These are phyloP conservation scores for Acromyrmex heyeri DNA, from an alignment of 1,140 invertebrate species.

Conservation along the genomic window DNA sequence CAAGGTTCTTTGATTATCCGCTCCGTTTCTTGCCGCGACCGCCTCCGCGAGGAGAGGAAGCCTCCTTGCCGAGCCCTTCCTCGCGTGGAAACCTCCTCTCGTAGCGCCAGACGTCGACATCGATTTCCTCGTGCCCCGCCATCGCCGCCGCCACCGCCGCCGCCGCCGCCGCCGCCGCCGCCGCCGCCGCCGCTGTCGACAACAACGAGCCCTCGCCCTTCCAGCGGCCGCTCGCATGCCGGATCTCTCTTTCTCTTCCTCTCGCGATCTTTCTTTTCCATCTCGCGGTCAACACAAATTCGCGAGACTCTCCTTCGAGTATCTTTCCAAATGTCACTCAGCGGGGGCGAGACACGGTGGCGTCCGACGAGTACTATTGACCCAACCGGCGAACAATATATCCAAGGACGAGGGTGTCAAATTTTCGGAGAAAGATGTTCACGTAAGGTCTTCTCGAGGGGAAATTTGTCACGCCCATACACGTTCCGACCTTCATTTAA, in stretches of 20 bases:
- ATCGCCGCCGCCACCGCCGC: slow-evolving; percentile 26
- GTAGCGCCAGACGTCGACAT: slow-evolving; percentile 76
- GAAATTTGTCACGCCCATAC: not conserved
- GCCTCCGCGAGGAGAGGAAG: not conserved
- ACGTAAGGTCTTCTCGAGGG: not conserved
- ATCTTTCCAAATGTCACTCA: slow-evolving; percentile 10
- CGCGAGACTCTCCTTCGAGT: not conserved
- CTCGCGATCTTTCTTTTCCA: not conserved
- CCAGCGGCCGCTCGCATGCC: slow-evolving; percentile 47
- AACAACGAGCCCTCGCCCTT: slow-evolving; percentile 63
- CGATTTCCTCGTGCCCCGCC: slow-evolving; percentile 75
- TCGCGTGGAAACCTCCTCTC: slow-evolving; percentile 58
- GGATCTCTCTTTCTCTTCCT: slow-evolving; percentile 1
- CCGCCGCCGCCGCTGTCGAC: slow-evolving; percentile 60
- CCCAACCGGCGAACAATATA: not conserved
- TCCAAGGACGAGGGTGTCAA: not conserved
- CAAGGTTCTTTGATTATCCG: slow-evolving; percentile 16
- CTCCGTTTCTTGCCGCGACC: not conserved
- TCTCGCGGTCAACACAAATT: slow-evolving; percentile 14
- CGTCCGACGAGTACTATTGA: slow-evolving; percentile 37
- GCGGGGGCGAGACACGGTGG: not conserved
- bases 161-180: slow-evolving; percentile 45
- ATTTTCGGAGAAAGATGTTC: not conserved
- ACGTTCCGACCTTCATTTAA: not conserved
- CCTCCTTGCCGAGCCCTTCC: not conserved